Evolutionary conservation across 2,888 invertebrate genomes (phyloP), one percentile per base, ranked within the genome.

Genomic region (Plebejus anna): DNA sequence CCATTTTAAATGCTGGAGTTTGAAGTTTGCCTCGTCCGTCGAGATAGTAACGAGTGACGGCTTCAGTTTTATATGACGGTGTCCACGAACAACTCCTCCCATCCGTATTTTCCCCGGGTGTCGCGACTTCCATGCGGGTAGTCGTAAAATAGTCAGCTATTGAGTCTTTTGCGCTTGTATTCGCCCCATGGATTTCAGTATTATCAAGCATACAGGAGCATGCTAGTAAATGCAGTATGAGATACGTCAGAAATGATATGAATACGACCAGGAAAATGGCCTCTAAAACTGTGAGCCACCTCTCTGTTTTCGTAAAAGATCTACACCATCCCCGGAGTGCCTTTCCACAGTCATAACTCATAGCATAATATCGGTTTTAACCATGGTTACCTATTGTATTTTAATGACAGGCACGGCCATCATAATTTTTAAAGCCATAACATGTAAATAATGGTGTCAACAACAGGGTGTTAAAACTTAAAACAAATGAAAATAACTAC

Each of bases 251-350:
- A 77, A 88, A 85, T 0, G 80, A 81, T 57, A 90, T 78, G 36
- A 90, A 83, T 16, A 87, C 51, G 5, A 85, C 78, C 9, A 92
- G 80, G 2, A 92, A 82, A 4, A 87, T 16, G 32, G 82, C 84
- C 80, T 90, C 87, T 47, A 90, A 61, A 11, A 86, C 38, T 0
- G 85, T 79, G n/a, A 92, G 83, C 1, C 84, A 77, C 3, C 81
- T 78, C 80, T 93, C 93, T 0, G 84, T 85, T 76, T 80, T 83
- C 2, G 92, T 93, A 81, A 92, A 93, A 1, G 93, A 87, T 80
- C 83, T 85, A 82, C 87, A 87, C 93, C 93, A 93, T 75, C 88
- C 88, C 77, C 81, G 85, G 75, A 89, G 84, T 81, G 90, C 87
- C 78, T 82, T 86, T 79, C 87, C 89, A 81, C 84, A 90, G 77